Evolutionary conservation across 1,140 invertebrate species (phyloP), one percentile per base, ranked within the genome.

Genomic region (Calephelis virginiensis): DNA sequence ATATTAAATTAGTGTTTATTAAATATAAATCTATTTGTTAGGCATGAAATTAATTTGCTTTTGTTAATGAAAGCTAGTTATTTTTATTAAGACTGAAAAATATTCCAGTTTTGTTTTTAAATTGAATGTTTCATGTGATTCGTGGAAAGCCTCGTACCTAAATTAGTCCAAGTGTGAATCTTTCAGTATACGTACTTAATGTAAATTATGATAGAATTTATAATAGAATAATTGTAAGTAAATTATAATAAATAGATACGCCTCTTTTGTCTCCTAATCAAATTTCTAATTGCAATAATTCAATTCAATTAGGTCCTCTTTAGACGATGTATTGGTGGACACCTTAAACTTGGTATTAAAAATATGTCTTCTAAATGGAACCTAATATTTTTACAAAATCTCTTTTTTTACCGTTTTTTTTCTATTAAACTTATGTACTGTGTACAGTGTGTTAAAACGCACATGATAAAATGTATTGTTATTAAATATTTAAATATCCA

Each of bases 171-270:
- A 85, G 75, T 74, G 86, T 90, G 83, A 87, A 85, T 85, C 76
- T 86, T 89, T 91, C 89, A 86, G 89, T 91, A 91, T 91, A 91
- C 89, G 89, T 91, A 91, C 89, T 91, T 91, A 91, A 89, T 91
- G 85, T 91, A 91, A 91, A 86, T 83, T 86, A 86, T 83, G 77
- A 85, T 88, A 89, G 84, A 90, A 87, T 88, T 87, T 90, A 90
- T 91, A 89, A 88, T 88, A 89, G 86, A 65, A 85, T 88, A 90
- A 90, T 81, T 82, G 49, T 89, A 89, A 87, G 86, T 86, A 89
- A 89, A 87, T 89, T 89, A 89, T 88, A 81, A 85, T 85, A 86
- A 17, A 59, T 59, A 38, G 76, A 75, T 66, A 76, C 68, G 63
- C 69, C 76, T 70, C 71, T 89, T 85, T 87, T 89, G 89, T 91